Evolutionary conservation across 2,113 vertebrate species (phyloP), one percentile per base, ranked within the genome.

Genomic region (Pandion haliaetus): DNA sequence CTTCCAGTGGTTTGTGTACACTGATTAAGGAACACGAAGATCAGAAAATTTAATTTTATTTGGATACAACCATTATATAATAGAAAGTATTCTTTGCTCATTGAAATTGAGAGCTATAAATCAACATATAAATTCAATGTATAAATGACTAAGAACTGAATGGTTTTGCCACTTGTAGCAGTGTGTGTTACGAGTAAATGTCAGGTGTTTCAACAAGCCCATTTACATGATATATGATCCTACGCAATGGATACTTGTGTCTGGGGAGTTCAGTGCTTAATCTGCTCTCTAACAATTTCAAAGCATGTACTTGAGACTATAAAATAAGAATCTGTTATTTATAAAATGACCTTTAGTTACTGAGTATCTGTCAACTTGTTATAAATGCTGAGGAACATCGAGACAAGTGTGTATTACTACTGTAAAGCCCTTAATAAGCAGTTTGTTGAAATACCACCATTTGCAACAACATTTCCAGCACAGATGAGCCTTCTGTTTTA

Each of bases 171-270:
- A 18, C 76, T 62, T 40, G 24, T 28, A 52, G 24, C 62, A 71
- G 20, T n/a, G 34, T 44, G 34, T 32, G 14, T 58, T 65, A 21
- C 0, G 12, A 61, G 10, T 44, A 59, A 69, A 40, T 67, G 31
- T 4, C 74, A 71, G 57, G 47, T 32, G 57, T 67, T 94, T 58
- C 61, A 58, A 32, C 20, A 49, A 66, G 40, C 25, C 82, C 16
- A 5, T 62, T 82, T 52, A 14, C 0, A 0, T 50, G 71, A 20
- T 67, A 9, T 1, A 4, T 32, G 36, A 38, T 65, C 40, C 58
- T 40, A 14, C 2, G 2, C 17, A 28, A 55, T 1, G 3, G 28
- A 19, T 62, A 7, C 0, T 2, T 65, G 23, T 62, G 19, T 21
- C 47, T 87, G 29, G 7, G 26, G 55, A 82, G 40, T n/a, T 82